These are phyloP conservation scores for Pterophyllum scalare DNA, from an alignment of 2,113 vertebrate species.

Conservation along the genomic window DNA sequence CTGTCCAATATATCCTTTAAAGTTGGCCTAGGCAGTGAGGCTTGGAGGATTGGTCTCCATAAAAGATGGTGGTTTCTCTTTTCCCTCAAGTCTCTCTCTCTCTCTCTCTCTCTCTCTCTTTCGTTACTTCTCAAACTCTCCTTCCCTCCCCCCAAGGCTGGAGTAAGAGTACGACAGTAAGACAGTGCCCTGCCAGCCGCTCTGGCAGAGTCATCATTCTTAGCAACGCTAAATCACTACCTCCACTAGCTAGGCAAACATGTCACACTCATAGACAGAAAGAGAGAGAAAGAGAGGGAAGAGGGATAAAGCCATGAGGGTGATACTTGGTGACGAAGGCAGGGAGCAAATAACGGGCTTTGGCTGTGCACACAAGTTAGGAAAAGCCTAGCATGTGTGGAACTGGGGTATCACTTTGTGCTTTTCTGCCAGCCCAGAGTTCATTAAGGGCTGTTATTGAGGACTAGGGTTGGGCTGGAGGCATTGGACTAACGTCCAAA, in stretches of 20 bases:
- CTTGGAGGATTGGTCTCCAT: constrained; percentile 78
- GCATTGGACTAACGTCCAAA: constrained; percentile 42
- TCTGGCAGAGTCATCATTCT: constrained; percentile 85
- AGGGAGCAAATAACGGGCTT: constrained; percentile 40
- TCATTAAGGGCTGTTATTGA: constrained; percentile 65
- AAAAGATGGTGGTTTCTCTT: constrained; percentile 79
- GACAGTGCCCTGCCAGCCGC: constrained; percentile 80
- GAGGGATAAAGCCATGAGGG: constrained; percentile 29
- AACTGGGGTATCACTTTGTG: constrained; percentile 60
- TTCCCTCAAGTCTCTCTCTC: constrained; percentile 66
- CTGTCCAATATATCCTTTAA: constrained; percentile 78
- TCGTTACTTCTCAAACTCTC: constrained; percentile 25
- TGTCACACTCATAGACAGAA: constrained; percentile 68
- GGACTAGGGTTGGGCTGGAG: constrained; percentile 32
- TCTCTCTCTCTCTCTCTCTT: constrained; percentile 8
- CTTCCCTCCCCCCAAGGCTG: constrained; percentile 47
- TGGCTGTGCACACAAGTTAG: constrained; percentile 26
- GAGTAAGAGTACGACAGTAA: constrained; percentile 79
- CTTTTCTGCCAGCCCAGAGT: constrained; percentile 58
- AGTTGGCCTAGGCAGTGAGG: constrained; percentile 74
- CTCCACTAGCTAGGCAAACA: constrained; percentile 82
- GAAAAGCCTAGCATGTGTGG: constrained; percentile 45
- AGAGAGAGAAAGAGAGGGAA: constrained; percentile 38
- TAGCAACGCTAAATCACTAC: constrained; percentile 82
- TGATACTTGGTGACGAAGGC: constrained; percentile 43